Evolutionary conservation across 2,888 invertebrate genomes (phyloP).

Genomic region (Caenorhabditis angaria): DNA sequence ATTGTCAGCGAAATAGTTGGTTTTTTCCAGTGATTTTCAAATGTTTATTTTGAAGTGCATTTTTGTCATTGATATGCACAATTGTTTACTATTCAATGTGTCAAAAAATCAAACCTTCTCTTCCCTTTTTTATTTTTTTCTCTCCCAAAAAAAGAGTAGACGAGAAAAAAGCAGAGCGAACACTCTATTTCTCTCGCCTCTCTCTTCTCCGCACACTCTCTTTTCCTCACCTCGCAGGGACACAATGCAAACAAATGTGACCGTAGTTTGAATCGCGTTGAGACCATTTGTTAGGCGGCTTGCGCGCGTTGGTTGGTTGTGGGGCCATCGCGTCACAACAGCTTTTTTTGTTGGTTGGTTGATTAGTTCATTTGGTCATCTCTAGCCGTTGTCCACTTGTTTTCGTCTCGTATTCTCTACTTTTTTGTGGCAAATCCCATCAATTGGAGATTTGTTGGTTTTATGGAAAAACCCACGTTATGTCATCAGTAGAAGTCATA

Average conservation of each 20-base stretch:
- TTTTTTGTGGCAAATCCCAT: neutral
- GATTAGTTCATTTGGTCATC: neutral
- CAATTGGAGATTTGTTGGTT: conserved; percentile 4
- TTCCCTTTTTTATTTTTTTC: neutral
- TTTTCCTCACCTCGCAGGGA: neutral
- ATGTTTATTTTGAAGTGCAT: too few relatives aligned
- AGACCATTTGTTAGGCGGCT: conserved; percentile 12
- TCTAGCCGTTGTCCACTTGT: conserved; percentile 3
- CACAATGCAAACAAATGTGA: conserved; percentile 29
- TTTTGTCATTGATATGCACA: neutral
- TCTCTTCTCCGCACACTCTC: neutral
- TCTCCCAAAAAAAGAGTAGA: neutral
- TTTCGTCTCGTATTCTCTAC: conserved; percentile 6
- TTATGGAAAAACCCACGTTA: conserved; percentile 17
- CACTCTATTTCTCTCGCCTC: neutral
- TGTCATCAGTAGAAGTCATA: conserved; percentile 13
- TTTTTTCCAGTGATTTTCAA: too few relatives aligned
- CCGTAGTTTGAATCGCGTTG: conserved; percentile 18
- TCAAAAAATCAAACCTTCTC: conserved; percentile 6
- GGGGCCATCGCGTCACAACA: neutral
- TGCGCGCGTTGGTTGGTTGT: conserved; percentile 7
- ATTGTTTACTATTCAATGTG: neutral
- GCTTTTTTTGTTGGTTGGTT: conserved; percentile 2
- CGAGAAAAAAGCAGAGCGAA: conserved; percentile 2
- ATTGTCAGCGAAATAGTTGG: too few relatives aligned